A percentile compares a stretch with the other conserved stretches of the same genome.
These are phyloP conservation scores for Polydrusus cervinus DNA, from an alignment of 2,888 invertebrate genomes.

Conservation along the genomic window DNA sequence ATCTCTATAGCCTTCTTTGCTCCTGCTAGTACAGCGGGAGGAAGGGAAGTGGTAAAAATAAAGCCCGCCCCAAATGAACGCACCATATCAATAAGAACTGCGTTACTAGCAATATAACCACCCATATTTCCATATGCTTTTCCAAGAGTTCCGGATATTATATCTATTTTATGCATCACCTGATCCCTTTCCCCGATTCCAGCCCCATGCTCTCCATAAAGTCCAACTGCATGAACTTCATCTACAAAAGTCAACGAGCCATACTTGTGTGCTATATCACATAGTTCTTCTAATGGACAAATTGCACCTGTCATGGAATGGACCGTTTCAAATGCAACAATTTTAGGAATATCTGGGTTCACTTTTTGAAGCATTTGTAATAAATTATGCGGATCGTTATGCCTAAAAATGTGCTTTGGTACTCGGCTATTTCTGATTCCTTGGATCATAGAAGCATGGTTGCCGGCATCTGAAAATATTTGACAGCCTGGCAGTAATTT, in stretches of 20 bases:
- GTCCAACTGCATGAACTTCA: constrained; percentile 97
- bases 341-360: constrained; percentile 87
- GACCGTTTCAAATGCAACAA: too few relatives aligned
- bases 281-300: constrained; percentile 91
- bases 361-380: constrained; percentile 82
- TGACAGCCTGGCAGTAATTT: constrained; percentile 90
- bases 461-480: constrained; percentile 97
- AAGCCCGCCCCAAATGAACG: constrained; percentile 97
- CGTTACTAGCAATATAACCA: constrained; percentile 76
- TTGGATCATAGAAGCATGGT: constrained; percentile 98
- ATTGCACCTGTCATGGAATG: constrained; percentile 99
- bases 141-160: too few relatives aligned
- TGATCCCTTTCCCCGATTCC: constrained; percentile 94
- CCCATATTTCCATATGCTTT: constrained; percentile 91
- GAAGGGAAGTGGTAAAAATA: constrained; percentile 97
- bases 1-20: constrained; percentile 88
- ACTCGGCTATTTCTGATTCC: constrained; percentile 95
- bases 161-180: constrained; percentile 87
- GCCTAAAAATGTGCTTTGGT: constrained; percentile 94
- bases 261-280: constrained; percentile 91
- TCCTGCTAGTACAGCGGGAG: constrained; percentile 93
- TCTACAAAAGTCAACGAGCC: constrained; percentile 97
- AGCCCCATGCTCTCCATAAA: constrained; percentile 94
- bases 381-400: constrained; percentile 93
- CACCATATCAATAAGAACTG: constrained; percentile 89